Conservation (phyloP, 2,888 invertebrate species). For the Agelastica alni region DNA sequence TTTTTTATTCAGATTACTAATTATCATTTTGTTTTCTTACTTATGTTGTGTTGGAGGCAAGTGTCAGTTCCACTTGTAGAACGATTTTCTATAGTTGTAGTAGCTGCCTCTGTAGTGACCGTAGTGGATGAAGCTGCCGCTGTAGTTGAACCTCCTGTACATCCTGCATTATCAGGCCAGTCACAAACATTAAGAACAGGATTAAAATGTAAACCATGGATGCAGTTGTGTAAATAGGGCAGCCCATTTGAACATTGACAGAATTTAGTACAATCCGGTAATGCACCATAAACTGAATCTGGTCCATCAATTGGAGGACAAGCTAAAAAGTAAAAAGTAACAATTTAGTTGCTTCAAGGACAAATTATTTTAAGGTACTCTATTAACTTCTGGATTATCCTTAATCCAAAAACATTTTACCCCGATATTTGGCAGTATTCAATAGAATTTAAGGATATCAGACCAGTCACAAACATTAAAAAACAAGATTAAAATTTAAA, state of each 20-base stretch:
- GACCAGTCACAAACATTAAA: slow-evolving; percentile 37
- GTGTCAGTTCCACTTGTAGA: neutral
- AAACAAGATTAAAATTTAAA: slow-evolving; percentile 32
- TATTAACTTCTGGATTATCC: too few species aligned
- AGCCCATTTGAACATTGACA: slow-evolving; percentile 30
- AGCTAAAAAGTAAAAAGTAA: too few species aligned
- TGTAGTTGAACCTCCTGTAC: slow-evolving; percentile 1
- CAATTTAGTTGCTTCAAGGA: too few species aligned
- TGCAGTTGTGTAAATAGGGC: slow-evolving; percentile 25
- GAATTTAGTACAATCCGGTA: slow-evolving; percentile 26
- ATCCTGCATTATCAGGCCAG: slow-evolving; percentile 17
- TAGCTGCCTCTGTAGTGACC: neutral
- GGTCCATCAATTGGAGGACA: slow-evolving; percentile 25
- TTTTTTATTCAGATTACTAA: too few species aligned
- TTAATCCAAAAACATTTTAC: too few species aligned
- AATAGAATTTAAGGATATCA: too few species aligned
- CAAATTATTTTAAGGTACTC: too few species aligned
- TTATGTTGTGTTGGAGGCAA: neutral
- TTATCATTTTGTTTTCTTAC: neutral
- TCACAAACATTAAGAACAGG: slow-evolving; percentile 27
- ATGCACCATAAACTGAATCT: slow-evolving; percentile 23
- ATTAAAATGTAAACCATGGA: slow-evolving; percentile 29
- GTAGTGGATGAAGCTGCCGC: neutral
- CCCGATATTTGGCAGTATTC: too few species aligned
- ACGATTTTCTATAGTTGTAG: neutral